phyloP scores from a whole-genome alignment of 2,797 vertebrate species.

The Rhabdomys pumilio region DNA sequence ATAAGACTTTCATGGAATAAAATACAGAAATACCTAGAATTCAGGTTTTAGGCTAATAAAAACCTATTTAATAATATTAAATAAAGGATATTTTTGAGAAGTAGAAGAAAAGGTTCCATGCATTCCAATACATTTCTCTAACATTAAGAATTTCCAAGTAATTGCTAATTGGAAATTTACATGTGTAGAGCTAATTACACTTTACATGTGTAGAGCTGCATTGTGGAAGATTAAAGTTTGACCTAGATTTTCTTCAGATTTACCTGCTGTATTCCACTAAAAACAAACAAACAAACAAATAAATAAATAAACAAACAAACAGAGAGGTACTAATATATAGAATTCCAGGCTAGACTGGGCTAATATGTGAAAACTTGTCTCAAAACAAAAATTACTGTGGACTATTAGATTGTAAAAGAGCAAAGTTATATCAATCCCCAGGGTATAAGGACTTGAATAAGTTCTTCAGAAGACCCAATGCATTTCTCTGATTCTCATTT shows the following conservation, averaged over 20 bases:
- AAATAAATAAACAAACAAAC: background rate
- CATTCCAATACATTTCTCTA: slow-evolving; percentile 1
- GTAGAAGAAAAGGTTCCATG: background rate
- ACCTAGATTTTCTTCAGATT: background rate
- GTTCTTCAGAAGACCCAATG: background rate
- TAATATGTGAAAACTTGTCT: background rate
- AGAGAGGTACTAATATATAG: background rate
- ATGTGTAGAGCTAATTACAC: background rate
- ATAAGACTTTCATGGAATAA: background rate
- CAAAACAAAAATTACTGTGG: background rate
- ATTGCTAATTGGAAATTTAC: background rate
- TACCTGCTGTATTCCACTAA: background rate
- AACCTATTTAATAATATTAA: slow-evolving; percentile 20
- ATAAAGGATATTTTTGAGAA: background rate
- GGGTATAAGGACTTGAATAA: background rate
- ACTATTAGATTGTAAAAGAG: background rate
- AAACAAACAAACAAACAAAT: background rate
- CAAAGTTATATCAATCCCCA: background rate
- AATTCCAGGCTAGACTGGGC: background rate
- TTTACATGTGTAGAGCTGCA: background rate
- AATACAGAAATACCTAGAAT: background rate
- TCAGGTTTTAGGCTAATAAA: slow-evolving; percentile 34
- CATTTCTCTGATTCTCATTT: background rate
- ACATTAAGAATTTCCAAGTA: background rate
- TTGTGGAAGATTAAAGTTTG: slow-evolving; percentile 4